Base-by-base conservation (phyloP, 37 sponge, comb jelly and placozoan genomes). In the Agelas oroides region DNA sequence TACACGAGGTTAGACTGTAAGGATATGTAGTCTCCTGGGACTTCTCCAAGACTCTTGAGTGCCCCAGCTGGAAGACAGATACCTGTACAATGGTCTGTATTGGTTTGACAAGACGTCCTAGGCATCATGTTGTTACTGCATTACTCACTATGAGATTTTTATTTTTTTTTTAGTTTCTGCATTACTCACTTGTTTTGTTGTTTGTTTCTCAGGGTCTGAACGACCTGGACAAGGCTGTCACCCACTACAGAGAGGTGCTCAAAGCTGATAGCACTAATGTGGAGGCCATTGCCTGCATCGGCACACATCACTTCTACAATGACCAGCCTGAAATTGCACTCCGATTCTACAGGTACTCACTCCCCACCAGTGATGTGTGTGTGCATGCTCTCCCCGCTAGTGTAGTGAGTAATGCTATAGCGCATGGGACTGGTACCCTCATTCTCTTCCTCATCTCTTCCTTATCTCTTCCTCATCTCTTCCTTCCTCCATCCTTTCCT, bases 271-370 rank as follows among this genome's bases (percentile, higher is more conserved):
- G 87, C 65, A 95, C 93, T 27, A 65, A 70, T 84, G 91, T 97
- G 73, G 99, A 99, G 82, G 94, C 99, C 32, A 95, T 96, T 34
- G 99, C 99, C 20, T 93, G 97, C 73, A 82, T 96, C 31, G 99
- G 91, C 17, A 99, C 95, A 14, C 90, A 99, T 70, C 88, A 96
- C 87, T 99, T 99, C 84, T 99, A 99, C 92, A 89, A 65, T 23
- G 99, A 97, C 67, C 94, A 94, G 80, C 99, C 99, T 52, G 99
- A 99, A 62, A 95, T 99, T 40, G 99, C 99, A 0, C 91, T 99
- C 0, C 77, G 94, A 31, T 96, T 82, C 37, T 96, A 93, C 82
- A 82, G 96, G 96, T 90, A 54, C 38, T 73, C 70, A 6, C 28
- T 80, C 12, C 23, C 36, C 25, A 40, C 32, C 37, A n/a, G 31